These are phyloP conservation scores for Nothocercus nigrocapillus DNA, from an alignment of 2,113 vertebrate genomes.

Conservation along the genomic window DNA sequence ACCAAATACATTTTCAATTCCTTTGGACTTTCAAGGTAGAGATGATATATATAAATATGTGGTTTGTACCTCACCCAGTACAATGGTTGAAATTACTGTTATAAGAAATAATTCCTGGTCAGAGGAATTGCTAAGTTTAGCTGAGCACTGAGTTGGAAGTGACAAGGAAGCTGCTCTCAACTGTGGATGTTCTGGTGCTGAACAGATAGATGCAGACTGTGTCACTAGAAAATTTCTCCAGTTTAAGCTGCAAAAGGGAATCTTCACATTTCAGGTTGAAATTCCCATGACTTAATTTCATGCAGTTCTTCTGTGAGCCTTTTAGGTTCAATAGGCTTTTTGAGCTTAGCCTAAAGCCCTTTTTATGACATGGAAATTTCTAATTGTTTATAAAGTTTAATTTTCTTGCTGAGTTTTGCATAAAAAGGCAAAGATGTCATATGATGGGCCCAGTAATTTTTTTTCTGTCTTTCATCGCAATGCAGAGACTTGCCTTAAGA, in stretches of 20 bases:
- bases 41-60: no score
- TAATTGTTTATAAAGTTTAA: background rate
- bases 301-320: background rate
- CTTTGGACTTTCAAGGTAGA: background rate
- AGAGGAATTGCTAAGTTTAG: background rate
- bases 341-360: background rate
- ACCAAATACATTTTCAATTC: background rate
- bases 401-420: background rate
- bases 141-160: background rate
- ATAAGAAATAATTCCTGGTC: background rate
- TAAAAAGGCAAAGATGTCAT: background rate
- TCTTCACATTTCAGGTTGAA: background rate
- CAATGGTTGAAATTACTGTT: background rate
- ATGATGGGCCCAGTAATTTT: background rate
- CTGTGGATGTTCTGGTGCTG: background rate
- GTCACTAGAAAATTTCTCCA: fast-evolving
- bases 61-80: background rate
- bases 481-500: background rate
- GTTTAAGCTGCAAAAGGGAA: background rate
- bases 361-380: background rate
- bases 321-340: background rate
- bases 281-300: background rate
- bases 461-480: background rate
- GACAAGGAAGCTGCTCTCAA: background rate
- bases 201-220: background rate